These are phyloP conservation scores for Mizuhopecten yessoensis DNA, from an alignment of 1,140 invertebrate species.

Conservation along the genomic window DNA sequence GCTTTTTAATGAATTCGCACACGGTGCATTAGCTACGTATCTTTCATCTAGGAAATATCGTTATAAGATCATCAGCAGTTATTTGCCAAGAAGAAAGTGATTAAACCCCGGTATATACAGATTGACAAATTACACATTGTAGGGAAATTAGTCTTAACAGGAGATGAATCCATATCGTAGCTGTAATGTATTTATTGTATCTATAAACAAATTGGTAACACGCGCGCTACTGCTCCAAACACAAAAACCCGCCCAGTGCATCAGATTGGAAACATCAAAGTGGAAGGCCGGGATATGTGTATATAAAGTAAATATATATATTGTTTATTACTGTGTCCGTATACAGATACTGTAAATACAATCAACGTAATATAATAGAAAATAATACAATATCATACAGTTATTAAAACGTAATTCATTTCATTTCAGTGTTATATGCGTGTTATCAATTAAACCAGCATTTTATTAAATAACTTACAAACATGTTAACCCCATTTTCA, in stretches of 20 bases:
- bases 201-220: not conserved
- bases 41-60: not conserved
- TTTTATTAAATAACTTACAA: too few species aligned
- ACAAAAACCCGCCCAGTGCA: not conserved
- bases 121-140: constrained; percentile 8
- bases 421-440: not conserved
- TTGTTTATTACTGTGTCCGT: too few species aligned
- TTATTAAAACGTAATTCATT: not conserved
- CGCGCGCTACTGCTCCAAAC: not conserved
- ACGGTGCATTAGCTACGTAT: not conserved
- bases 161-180: not conserved
- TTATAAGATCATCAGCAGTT: not conserved
- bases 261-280: not conserved
- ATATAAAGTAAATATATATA: too few species aligned
- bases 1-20: too few species aligned
- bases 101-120: not conserved
- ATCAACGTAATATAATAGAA: not conserved
- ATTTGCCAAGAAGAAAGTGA: constrained; percentile 14
- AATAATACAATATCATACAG: not conserved
- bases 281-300: not conserved
- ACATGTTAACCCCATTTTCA: too few species aligned
- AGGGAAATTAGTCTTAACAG: not conserved
- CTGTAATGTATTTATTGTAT: not conserved
- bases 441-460: too few species aligned
- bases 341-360: not conserved